Evolutionary conservation across 1,140 invertebrate species (phyloP), one percentile per base, ranked within the genome.

Genomic region (Luehdorfia chinensis): DNA sequence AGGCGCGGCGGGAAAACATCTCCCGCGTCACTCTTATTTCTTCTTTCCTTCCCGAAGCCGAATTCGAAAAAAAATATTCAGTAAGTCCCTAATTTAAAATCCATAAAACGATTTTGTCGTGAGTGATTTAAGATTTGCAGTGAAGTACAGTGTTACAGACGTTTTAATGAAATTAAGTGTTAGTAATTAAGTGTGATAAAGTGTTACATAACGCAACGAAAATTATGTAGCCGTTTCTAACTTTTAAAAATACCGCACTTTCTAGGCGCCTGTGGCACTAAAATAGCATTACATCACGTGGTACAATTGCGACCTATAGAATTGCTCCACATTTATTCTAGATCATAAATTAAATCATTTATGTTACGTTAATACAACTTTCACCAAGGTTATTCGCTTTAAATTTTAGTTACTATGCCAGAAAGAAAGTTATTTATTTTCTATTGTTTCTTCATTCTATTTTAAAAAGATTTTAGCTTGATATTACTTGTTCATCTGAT

Each of bases 241-340:
- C 71, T 76, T 87, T 87, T 87, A 87, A 87, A 87, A 87, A 87
- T 87, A 87, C 84, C 84, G 84, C 86, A 87, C 66, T 87, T 87
- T 87, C 75, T 83, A 80, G 73, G 78, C 81, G 83, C 80, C 72
- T 80, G 66, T 67, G 48, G 59, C 62, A 75, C 77, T 50, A 73
- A 86, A 87, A 86, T 85, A 85, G 78, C 75, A 70, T 66, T 54
- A 50, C 47, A 58, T 86, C 83, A 86, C 83, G 83, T 86, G 83
- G 77, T 81, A 78, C 66, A 59, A 44, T 51, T 61, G 73, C 71
- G 57, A 79, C 88, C 88, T 88, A 89, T 89, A 69, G 68, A 55
- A 70, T 71, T 56, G 73, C 73, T 87, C 84, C 88, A 88, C 88
- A 89, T 89, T 88, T 73, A 56, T 84, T 50, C 50, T 48, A 45